A percentile compares a stretch with the other conserved stretches of the same genome.
Conservation (phyloP, 2,797 vertebrate genomes). For the Lepilemur ruficaudatus region DNA sequence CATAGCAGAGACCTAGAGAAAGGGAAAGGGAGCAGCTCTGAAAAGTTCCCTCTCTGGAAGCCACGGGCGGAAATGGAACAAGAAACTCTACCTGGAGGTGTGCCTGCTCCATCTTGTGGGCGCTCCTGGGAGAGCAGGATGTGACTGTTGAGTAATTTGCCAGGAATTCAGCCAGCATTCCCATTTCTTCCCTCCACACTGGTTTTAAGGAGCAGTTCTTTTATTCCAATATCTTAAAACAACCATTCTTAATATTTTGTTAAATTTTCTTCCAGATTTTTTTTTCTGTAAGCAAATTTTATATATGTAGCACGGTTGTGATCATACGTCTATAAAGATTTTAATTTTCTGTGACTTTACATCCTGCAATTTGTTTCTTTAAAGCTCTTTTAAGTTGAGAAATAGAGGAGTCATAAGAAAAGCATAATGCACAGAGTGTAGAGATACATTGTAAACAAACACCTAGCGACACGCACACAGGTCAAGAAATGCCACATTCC, state of each 20-base stretch:
- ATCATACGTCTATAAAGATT: not conserved
- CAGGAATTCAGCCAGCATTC: not conserved
- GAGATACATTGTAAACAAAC: not conserved
- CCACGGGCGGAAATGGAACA: fast-evolving
- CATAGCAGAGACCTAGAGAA: not conserved
- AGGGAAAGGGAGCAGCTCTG: not conserved
- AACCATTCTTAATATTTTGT: not conserved
- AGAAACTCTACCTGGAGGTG: not conserved
- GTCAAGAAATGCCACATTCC: not conserved
- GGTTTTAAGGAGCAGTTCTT: not conserved
- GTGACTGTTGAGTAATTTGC: too few species aligned
- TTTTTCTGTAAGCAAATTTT: not conserved
- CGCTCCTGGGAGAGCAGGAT: not conserved
- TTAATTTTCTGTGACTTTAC: not conserved
- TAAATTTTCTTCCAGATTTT: not conserved
- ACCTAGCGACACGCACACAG: not conserved
- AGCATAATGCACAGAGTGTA: not conserved
- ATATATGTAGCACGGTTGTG: not conserved
- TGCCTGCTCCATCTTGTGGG: not conserved
- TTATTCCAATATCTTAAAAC: not conserved
- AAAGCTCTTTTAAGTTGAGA: not conserved
- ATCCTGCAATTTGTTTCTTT: not conserved
- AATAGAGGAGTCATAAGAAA: not conserved
- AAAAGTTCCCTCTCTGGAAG: not conserved
- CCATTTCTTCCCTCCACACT: not conserved